Evolutionary conservation across 2,797 vertebrate genomes (phyloP), one percentile per base, ranked within the genome.

Genomic region (Stomatorhinus walkeri): DNA sequence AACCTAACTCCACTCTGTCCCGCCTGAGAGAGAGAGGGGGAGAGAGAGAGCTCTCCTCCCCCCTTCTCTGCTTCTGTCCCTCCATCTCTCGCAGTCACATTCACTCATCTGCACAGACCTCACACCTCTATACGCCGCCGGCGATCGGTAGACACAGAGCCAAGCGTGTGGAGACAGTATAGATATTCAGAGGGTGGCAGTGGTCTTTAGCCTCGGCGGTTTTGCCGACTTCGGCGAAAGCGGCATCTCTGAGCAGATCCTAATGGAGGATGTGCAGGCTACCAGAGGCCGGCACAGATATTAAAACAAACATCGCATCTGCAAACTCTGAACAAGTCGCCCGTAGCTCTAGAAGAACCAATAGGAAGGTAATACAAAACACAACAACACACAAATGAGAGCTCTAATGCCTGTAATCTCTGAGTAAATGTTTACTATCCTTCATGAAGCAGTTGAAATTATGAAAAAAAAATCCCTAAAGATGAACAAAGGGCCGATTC

Each of bases 1-100:
- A 96, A 95, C 93, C 93, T 92, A 93, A 94, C 93, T 90, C 94
- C 91, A 84, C 88, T 64, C 89, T 86, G 83, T 86, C 89, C 90
- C 89, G 89, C 90, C 81, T 84, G 79, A 83, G 72, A 49, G 46
- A n/a, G 43, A 49, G 36, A 3, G 36, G 19, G 43, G 8, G 40
- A 9, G 36, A 16, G 28, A 36, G 68, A n/a, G 81, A 1, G 19
- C 46, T 49, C 86, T 83, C 76, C 81, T 84, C 40, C 40, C 86
- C 86, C 89, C 32, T 48, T 48, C 56, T 7, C 88, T 72, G 40
- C 22, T 36, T 36, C 88, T 84, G 40, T 85, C 89, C 54, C 24
- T 87, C 85, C 64, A 64, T 40, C 84, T 14, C 61, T 85, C 81
- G 83, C 84, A 68, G 24, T 56, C 59, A 10, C 52, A 81, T 64